Percentiles rank a stretch among this genome's conserved stretches.
These are phyloP conservation scores for Meleagris gallopavo DNA, from an alignment of 2,113 vertebrate genomes.

Conservation along the genomic window DNA sequence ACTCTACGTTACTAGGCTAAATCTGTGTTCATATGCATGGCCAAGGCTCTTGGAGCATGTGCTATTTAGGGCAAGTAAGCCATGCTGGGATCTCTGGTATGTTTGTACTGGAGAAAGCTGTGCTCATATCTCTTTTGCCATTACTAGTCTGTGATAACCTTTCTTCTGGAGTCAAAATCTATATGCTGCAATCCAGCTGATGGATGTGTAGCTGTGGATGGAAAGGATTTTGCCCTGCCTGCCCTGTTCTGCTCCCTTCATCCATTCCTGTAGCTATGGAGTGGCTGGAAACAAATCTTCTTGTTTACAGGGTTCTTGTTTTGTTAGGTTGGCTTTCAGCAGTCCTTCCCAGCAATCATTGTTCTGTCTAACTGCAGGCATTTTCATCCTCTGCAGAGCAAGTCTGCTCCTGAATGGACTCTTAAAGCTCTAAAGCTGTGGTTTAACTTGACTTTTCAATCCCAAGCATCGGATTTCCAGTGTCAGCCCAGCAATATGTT, in stretches of 20 bases:
- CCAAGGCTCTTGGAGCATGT: not conserved
- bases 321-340: not conserved
- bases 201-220: not conserved
- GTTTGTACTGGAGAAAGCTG: not conserved
- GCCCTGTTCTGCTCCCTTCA: not conserved
- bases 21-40: fast-evolving
- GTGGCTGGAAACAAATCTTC: not conserved
- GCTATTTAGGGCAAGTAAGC: fast-evolving
- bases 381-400: not conserved
- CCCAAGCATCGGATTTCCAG: not conserved
- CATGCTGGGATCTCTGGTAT: not conserved
- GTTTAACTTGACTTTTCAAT: not conserved
- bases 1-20: not conserved
- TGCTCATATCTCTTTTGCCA: not conserved
- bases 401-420: not conserved
- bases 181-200: too few species aligned
- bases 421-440: not conserved
- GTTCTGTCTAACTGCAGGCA: not conserved
- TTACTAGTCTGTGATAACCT: fast-evolving
- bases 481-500: not conserved
- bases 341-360: not conserved
- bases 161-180: not conserved
- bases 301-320: not conserved
- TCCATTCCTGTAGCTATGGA: fast-evolving
- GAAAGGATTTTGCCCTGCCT: not conserved